A percentile compares a stretch with the other conserved stretches of the same genome.
Evolutionary conservation across 2,888 invertebrate genomes (phyloP).

Genomic region (Pristionchus arcanus): DNA sequence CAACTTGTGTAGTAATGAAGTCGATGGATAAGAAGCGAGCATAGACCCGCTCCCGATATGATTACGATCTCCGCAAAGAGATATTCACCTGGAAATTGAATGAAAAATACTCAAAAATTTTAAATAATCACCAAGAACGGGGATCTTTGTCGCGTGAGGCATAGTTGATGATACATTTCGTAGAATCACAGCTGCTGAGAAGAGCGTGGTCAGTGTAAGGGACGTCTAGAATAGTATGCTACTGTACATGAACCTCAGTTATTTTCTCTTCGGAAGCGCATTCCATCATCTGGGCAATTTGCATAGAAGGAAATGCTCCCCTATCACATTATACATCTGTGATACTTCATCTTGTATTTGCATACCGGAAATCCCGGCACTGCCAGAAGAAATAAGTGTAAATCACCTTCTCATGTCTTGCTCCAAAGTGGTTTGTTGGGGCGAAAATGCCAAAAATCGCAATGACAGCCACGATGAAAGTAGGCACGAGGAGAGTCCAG

Average conservation of each 20-base stretch:
- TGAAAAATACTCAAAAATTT: too few species aligned
- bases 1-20: neutral
- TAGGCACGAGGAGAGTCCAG: neutral
- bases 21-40: neutral
- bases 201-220: neutral
- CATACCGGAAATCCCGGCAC: neutral
- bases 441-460: constrained; percentile 38
- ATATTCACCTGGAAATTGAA: neutral
- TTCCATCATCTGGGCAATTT: too few species aligned
- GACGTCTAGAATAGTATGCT: neutral
- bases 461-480: constrained; percentile 3
- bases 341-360: neutral
- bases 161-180: neutral
- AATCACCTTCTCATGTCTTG: constrained; percentile 11
- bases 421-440: constrained; percentile 17
- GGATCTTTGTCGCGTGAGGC: constrained; percentile 3
- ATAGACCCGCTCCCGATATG: neutral
- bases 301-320: too few species aligned
- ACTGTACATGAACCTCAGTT: too few species aligned
- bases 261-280: neutral
- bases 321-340: too few species aligned
- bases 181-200: neutral
- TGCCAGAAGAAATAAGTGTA: neutral
- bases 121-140: neutral
- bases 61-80: constrained; percentile 8